phyloP scores from a whole-genome alignment of 2,113 vertebrate genomes.

The Condylura cristata region DNA sequence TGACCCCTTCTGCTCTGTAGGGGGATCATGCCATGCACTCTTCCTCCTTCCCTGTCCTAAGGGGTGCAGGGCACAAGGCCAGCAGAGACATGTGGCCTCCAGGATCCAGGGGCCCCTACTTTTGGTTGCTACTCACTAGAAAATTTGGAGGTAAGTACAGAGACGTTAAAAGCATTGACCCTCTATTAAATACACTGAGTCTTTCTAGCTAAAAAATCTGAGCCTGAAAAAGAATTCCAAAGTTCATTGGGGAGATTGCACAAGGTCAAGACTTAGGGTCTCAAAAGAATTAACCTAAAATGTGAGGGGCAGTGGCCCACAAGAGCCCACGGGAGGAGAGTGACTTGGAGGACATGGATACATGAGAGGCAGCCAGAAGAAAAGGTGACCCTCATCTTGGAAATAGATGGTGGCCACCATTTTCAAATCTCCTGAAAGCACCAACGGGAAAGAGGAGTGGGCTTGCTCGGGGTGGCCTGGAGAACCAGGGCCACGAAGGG shows the following conservation, averaged over 20 bases:
- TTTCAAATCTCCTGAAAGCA: neutral
- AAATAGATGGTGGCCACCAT: neutral
- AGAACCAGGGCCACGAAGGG: neutral
- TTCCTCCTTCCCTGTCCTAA: neutral
- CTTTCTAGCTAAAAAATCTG: neutral
- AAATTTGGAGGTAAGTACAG: neutral
- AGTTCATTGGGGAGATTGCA: neutral
- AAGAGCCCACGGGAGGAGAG: neutral
- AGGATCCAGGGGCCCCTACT: neutral
- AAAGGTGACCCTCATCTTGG: neutral
- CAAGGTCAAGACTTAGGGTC: neutral
- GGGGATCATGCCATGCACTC: neutral
- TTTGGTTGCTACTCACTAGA: neutral
- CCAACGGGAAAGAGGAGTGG: too few species aligned
- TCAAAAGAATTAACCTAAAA: neutral
- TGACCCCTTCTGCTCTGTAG: neutral
- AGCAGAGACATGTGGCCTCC: neutral
- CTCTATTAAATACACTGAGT: neutral
- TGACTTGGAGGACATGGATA: neutral
- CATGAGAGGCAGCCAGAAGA: neutral
- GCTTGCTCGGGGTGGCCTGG: neutral
- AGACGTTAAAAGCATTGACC: neutral
- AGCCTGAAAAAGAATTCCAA: neutral
- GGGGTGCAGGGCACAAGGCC: fast-evolving
- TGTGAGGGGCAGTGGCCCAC: neutral